Evolutionary conservation across 2,797 vertebrate genomes (phyloP), one percentile per base, ranked within the genome.

Genomic region (Rhinatrema bivittatum): DNA sequence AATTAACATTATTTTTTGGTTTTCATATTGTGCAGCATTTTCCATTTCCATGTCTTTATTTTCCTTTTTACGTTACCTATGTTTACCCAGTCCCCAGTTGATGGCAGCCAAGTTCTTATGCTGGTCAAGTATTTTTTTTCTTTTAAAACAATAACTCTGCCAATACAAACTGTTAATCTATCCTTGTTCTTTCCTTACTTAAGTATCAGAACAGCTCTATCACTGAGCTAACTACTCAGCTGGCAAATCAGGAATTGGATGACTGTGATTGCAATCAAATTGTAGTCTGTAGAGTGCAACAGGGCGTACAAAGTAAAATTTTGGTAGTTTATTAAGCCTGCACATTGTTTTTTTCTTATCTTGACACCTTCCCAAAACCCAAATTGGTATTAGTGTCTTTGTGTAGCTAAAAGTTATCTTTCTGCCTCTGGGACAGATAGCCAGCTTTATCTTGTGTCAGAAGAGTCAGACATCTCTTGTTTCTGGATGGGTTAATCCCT

Each of bases 401-500:
- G 17, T 32, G 20, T 39, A 32, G 23, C 39, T 32, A 16, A 11
- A 22, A 37, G 32, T 32, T 3, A 0, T 9, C 20, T 12, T 7
- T 1, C 11, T 1, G 0, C 2, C 6, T 14, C 28, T 35, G n/a
- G n/a, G n/a, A n/a, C n/a, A n/a, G n/a, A n/a, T n/a, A n/a, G n/a
- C n/a, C n/a, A n/a, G n/a, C n/a, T n/a, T n/a, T n/a, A n/a, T n/a
- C n/a, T n/a, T n/a, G n/a, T n/a, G n/a, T n/a, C n/a, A n/a, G n/a
- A n/a, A n/a, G n/a, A n/a, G n/a, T n/a, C n/a, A n/a, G n/a, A n/a
- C n/a, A n/a, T n/a, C n/a, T 12, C 7, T 9, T 8, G 11, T 40
- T 46, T n/a, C 22, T 49, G 10, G 13, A 5, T 16, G 7, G 18
- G 14, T 51, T 1, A 41, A 28, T 53, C 64, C 39, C 48, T 39